Evolutionary conservation across 1,140 invertebrate genomes (phyloP).

Genomic region (Brachionus calyciflorus): DNA sequence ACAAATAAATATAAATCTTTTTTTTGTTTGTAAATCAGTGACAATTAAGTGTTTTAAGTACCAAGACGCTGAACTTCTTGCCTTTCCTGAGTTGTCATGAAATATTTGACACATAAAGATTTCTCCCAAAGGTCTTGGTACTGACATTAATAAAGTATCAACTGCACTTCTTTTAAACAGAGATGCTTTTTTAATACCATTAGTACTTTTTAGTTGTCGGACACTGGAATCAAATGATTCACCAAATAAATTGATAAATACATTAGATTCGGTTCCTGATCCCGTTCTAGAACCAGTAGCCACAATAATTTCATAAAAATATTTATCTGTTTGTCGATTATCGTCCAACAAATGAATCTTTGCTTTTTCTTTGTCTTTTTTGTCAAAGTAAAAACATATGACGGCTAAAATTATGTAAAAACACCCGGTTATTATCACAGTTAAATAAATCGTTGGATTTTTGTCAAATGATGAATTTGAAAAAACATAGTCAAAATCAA

Average conservation of each 20-base stretch:
- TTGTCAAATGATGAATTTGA: slow-evolving; percentile 62
- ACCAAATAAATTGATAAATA: slow-evolving; percentile 46
- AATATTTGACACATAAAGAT: slow-evolving; percentile 58
- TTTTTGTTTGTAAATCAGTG: slow-evolving; percentile 58
- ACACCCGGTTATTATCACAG: slow-evolving; percentile 61
- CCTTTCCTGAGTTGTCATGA: slow-evolving; percentile 59
- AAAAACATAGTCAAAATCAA: slow-evolving; percentile 60
- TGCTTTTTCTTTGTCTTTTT: slow-evolving; percentile 62
- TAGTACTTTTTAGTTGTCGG: slow-evolving; percentile 18
- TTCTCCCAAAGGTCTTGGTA: slow-evolving; percentile 54
- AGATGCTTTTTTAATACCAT: slow-evolving; percentile 32
- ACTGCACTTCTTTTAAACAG: slow-evolving; percentile 53
- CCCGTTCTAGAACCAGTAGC: slow-evolving; percentile 62
- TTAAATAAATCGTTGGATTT: slow-evolving; percentile 65
- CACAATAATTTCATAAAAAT: slow-evolving; percentile 65
- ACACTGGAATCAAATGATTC: slow-evolving; percentile 14
- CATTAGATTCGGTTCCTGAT: slow-evolving; percentile 52
- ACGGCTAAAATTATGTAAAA: slow-evolving; percentile 60
- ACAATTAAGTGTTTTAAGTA: slow-evolving; percentile 58
- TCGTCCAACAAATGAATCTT: slow-evolving; percentile 62
- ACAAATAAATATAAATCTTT: slow-evolving; percentile 58
- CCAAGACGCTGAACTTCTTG: slow-evolving; percentile 53
- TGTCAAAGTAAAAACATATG: slow-evolving; percentile 50
- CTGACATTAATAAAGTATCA: slow-evolving; percentile 62
- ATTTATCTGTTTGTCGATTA: slow-evolving; percentile 62